Base-by-base conservation (phyloP, 2,888 invertebrate genomes). In the Leptinotarsa peninsularis region DNA sequence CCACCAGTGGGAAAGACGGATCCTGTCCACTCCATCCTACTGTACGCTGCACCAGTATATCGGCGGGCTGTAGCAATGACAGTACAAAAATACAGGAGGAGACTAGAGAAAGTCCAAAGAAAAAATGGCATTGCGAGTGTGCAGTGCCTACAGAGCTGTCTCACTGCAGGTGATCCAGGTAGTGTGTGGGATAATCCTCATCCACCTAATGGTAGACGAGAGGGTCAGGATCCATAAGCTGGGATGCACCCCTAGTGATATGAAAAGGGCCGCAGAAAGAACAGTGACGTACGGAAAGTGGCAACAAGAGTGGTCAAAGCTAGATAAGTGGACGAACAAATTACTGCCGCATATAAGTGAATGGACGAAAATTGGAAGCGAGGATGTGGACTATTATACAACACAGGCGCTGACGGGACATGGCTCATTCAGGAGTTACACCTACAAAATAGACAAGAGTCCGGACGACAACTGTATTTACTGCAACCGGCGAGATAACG, bases 11-110 rank as follows among this genome's bases (percentile, higher is more conserved):
- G 2, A 71, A 21, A 70, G 71, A 49, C 10, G 13, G 17, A 13
- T 71, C 0, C 5, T 71, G 5, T 72, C 0, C 52, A 67, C 1
- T 71, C 75, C 4, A 21, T 66, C 4, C n/a, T 75, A 4, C 43
- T 75, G 49, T 69, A 66, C 33, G 66, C 21, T 7, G 66, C 66
- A 10, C 66, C 66, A 7, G 33, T 66, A 23, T 66, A 21, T 21
- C 18, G 18, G 18, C 18, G 27, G 66, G 13, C 2, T 33, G 23
- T 7, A 15, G 66, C 15, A 15, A 4, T 66, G 23, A 4, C 21
- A 27, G 17, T 66, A 5, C 23, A 66, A 3, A 66, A 15, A 15
- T 66, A 66, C 15, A 2, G 1, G 10, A 15, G 1, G 3, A 66
- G 18, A 0, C 15, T 63, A 23, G 23, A 63, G 10, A 63, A 14